Conservation (phyloP, 2,888 invertebrate species). For the Acronicta aceris region DNA sequence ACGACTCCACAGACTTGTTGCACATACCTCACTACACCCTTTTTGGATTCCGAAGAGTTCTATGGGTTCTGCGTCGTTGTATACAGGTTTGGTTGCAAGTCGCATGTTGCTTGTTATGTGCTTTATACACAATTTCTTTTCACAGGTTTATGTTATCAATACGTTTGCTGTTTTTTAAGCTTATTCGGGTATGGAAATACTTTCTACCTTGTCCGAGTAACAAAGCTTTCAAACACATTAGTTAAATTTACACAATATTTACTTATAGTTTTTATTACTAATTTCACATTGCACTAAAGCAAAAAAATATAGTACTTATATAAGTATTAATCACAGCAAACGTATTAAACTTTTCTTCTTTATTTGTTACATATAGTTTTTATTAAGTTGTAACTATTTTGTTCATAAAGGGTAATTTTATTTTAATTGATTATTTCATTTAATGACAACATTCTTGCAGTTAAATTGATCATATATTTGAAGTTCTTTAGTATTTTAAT, state of each 20-base stretch:
- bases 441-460: no score
- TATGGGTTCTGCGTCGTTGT: constrained; percentile 58
- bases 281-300: constrained; percentile 6
- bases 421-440: background rate
- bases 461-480: no score
- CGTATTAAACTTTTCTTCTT: constrained; percentile 24
- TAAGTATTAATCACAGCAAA: constrained; percentile 19
- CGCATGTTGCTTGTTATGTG: constrained; percentile 77
- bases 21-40: constrained; percentile 48
- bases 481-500: no score
- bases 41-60: constrained; percentile 40
- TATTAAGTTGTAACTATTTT: background rate
- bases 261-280: constrained; percentile 1
- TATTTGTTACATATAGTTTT: background rate
- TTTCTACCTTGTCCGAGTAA: constrained; percentile 6
- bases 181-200: background rate
- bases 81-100: constrained; percentile 65
- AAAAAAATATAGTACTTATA: no score
- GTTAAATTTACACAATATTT: background rate
- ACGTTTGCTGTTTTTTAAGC: constrained; percentile 27
- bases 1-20: constrained; percentile 49
- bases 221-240: background rate
- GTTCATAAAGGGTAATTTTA: background rate
- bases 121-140: constrained; percentile 57
- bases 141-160: constrained; percentile 34